Conservation (phyloP, 2,888 invertebrate genomes). For the Cinara cedri region DNA sequence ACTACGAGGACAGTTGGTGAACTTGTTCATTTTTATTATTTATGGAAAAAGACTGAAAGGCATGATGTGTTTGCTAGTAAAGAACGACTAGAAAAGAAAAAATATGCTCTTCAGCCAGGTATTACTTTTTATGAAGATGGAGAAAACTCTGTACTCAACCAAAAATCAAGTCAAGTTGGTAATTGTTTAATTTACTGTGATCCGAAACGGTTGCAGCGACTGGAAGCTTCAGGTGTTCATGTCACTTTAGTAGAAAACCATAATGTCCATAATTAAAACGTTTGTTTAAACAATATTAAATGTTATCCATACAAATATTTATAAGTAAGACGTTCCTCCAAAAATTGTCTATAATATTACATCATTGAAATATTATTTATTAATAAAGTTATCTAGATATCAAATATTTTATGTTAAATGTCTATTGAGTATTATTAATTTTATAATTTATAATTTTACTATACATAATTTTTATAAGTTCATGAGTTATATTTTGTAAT, state of each 20-base stretch:
- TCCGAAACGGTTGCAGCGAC: constrained; percentile 59
- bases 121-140: constrained; percentile 68
- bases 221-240: constrained; percentile 49
- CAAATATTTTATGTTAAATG: constrained; percentile 6
- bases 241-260: constrained; percentile 22
- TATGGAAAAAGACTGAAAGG: constrained; percentile 98
- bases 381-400: not conserved
- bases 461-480: not conserved
- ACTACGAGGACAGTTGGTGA: constrained; percentile 94
- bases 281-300: constrained; percentile 9
- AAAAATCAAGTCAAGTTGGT: constrained; percentile 63
- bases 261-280: constrained; percentile 18
- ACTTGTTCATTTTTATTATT: constrained; percentile 92
- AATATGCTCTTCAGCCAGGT: constrained; percentile 88
- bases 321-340: constrained; percentile 24
- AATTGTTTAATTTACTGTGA: constrained; percentile 60
- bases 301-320: not conserved
- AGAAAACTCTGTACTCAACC: constrained; percentile 59
- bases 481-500: not conserved
- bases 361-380: not conserved
- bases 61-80: constrained; percentile 90
- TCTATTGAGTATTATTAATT: constrained; percentile 34
- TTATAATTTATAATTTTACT: not conserved
- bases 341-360: not conserved
- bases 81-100: constrained; percentile 87